Conservation (phyloP, 2,888 invertebrate species). For the Leptinotarsa haldemani region DNA sequence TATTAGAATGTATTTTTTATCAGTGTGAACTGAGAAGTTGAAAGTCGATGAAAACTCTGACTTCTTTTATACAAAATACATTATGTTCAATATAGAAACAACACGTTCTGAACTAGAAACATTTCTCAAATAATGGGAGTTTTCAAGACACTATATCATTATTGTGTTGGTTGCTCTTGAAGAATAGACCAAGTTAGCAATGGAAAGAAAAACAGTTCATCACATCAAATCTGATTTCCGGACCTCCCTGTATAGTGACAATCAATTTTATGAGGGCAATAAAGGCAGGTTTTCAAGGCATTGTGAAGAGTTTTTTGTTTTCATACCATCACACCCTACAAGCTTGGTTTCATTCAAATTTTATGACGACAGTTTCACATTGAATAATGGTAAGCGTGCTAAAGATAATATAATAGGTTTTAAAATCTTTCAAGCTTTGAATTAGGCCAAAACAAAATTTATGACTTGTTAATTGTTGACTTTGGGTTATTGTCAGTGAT, state of each 20-base stretch:
- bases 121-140: too few relatives aligned
- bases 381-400: conserved; percentile 24
- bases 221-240: too few relatives aligned
- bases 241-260: not conserved
- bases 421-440: not conserved
- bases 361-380: conserved; percentile 25
- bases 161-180: too few relatives aligned
- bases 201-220: too few relatives aligned
- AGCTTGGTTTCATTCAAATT: conserved; percentile 5
- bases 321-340: conserved; percentile 11
- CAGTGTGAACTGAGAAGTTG: too few relatives aligned
- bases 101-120: too few relatives aligned
- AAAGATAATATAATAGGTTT: not conserved
- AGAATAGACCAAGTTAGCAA: too few relatives aligned
- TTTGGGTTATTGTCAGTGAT: not conserved
- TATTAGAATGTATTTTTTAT: too few relatives aligned
- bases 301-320: not conserved
- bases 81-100: too few relatives aligned
- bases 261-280: conserved; percentile 2
- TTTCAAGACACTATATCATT: too few relatives aligned
- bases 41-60: too few relatives aligned
- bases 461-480: not conserved
- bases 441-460: not conserved
- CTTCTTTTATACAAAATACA: too few relatives aligned
- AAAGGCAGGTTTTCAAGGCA: not conserved